Percentiles rank a stretch among this genome's conserved stretches.
phyloP scores from a whole-genome alignment of 1,140 invertebrate genomes.

The Meloidogyne chitwoodi region DNA sequence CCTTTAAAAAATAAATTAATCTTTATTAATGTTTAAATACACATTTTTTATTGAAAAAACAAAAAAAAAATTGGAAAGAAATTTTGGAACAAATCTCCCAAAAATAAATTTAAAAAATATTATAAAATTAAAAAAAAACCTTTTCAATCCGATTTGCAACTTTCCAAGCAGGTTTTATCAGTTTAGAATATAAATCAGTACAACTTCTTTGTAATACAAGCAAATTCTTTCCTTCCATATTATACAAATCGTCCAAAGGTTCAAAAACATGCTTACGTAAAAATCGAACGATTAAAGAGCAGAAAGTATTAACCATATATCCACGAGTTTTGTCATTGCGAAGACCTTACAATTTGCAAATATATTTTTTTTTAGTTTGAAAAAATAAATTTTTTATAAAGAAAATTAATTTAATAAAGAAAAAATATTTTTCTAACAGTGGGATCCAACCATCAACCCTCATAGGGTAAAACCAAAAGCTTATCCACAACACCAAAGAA shows the following conservation, averaged over 20 bases:
- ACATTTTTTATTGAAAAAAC: too few relatives aligned
- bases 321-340: constrained; percentile 24
- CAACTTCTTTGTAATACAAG: constrained; percentile 24
- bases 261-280: constrained; percentile 18
- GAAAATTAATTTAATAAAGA: not conserved
- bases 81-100: too few relatives aligned
- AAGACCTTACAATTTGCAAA: constrained; percentile 18
- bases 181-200: not conserved
- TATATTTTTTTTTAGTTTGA: not conserved
- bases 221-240: constrained; percentile 21
- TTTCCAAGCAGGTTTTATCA: not conserved
- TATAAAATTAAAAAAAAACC: constrained; percentile 2
- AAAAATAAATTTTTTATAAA: not conserved
- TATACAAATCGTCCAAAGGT: constrained; percentile 16
- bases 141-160: constrained; percentile 22
- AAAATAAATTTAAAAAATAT: too few relatives aligned
- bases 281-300: constrained; percentile 21
- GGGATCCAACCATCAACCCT: too few relatives aligned
- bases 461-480: not conserved
- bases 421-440: not conserved
- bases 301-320: constrained; percentile 30
- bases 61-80: too few relatives aligned
- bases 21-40: too few relatives aligned
- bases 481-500: too few relatives aligned
- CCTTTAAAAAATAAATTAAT: not conserved